Evolutionary conservation across 2,888 invertebrate species (phyloP).

Genomic region (Nephrotoma appendiculata): DNA sequence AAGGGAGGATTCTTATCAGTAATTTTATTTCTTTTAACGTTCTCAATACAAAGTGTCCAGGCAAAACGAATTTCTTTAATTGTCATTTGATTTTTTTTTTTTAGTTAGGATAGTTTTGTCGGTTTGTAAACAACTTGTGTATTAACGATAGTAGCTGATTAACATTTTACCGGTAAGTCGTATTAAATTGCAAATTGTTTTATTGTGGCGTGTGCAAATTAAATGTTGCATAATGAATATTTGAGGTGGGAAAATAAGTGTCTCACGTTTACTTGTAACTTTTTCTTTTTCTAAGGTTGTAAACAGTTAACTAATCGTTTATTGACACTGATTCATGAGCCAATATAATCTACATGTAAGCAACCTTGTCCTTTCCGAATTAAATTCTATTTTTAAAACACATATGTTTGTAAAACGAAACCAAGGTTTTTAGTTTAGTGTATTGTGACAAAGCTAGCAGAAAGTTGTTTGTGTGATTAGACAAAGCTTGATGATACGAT

Average conservation of each 20-base stretch:
- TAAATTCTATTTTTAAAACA: not conserved
- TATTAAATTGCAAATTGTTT: not conserved
- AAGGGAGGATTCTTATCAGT: not conserved
- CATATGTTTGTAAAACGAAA: not conserved
- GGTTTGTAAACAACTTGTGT: not conserved
- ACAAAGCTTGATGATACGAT: not conserved
- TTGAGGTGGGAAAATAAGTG: not conserved
- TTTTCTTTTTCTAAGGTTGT: not conserved
- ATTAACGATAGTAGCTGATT: not conserved
- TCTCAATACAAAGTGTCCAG: not conserved
- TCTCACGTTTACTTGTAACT: not conserved
- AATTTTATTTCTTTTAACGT: not conserved
- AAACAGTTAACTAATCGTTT: not conserved
- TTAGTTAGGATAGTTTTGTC: not conserved
- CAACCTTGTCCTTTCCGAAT: not conserved
- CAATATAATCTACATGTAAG: not conserved
- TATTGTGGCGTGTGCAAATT: not conserved
- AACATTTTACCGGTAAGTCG: not conserved
- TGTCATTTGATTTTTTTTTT: not conserved
- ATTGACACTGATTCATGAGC: not conserved
- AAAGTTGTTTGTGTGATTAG: not conserved
- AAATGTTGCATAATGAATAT: not conserved
- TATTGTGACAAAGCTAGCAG: not conserved
- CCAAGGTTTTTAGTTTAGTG: not conserved
- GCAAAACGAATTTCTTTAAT: not conserved